Evolutionary conservation across 1,140 invertebrate genomes (phyloP).

Genomic region (Caenorhabditis remanei): DNA sequence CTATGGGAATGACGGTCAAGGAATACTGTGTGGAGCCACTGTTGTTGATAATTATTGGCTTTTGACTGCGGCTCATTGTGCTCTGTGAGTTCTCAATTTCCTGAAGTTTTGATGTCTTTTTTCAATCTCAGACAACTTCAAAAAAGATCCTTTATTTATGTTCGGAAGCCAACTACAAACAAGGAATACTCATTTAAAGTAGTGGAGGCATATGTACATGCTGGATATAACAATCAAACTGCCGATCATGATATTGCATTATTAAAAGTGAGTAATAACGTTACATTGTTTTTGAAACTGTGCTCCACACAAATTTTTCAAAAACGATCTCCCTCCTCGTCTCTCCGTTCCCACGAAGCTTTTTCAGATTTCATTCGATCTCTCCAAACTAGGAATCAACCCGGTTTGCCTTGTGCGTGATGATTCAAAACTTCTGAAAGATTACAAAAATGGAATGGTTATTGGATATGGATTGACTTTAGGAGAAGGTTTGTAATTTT

Average conservation of each 20-base stretch:
- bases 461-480: constrained; percentile 39
- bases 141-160: constrained; percentile 2
- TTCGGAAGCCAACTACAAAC: neutral
- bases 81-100: neutral
- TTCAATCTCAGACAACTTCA: constrained; percentile 20
- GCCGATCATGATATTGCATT: constrained; percentile 42
- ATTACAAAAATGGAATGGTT: constrained; percentile 34
- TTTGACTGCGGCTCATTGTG: constrained; percentile 17
- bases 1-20: constrained; percentile 7
- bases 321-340: neutral
- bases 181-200: constrained; percentile 2
- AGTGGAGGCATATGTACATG: neutral
- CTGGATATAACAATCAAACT: constrained; percentile 22
- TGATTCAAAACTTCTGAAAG: constrained; percentile 1
- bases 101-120: too few species aligned
- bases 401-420: constrained; percentile 6
- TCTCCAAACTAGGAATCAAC: neutral
- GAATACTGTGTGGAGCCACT: constrained; percentile 34
- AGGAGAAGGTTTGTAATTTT: neutral
- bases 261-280: neutral
- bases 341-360: neutral
- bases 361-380: constrained; percentile 11
- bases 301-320: neutral
- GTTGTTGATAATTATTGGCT: constrained; percentile 29
- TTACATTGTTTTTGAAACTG: too few species aligned